These are phyloP conservation scores for Caenorhabditis sp. DNA, from an alignment of 2,888 invertebrate species.

Conservation along the genomic window DNA sequence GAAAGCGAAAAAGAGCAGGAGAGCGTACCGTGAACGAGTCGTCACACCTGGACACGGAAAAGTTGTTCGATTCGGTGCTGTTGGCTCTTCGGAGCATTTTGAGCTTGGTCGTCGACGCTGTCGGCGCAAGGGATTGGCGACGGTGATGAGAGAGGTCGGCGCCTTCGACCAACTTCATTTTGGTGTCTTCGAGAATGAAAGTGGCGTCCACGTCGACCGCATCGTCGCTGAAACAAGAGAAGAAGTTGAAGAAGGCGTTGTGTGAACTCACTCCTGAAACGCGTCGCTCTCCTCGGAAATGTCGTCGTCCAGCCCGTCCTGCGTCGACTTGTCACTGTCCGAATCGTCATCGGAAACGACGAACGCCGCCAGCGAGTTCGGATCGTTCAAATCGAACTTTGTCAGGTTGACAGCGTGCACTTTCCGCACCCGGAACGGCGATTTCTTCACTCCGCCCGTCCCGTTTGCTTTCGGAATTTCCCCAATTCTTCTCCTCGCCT, in stretches of 20 bases:
- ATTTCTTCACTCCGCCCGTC: slow-evolving; percentile 32
- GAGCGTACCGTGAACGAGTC: slow-evolving; percentile 46
- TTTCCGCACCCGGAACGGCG: slow-evolving; percentile 58
- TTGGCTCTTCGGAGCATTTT: slow-evolving; percentile 77
- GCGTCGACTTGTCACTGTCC: slow-evolving; percentile 62
- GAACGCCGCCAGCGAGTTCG: slow-evolving; percentile 60
- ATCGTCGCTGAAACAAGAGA: slow-evolving; percentile 55
- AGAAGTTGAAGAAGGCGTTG: no score
- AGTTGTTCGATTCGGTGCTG: slow-evolving; percentile 74
- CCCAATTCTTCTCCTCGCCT: slow-evolving; percentile 60
- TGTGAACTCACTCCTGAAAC: slow-evolving; percentile 58
- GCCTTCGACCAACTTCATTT: slow-evolving; percentile 75
- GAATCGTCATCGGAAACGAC: slow-evolving; percentile 60
- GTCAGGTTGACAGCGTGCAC: slow-evolving; percentile 70
- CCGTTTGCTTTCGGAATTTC: slow-evolving; percentile 52
- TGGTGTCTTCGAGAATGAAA: slow-evolving; percentile 77
- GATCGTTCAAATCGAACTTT: slow-evolving; percentile 74
- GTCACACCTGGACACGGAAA: slow-evolving; percentile 43
- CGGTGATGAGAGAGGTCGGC: slow-evolving; percentile 67
- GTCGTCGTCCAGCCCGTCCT: slow-evolving; percentile 64
- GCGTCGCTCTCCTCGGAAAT: slow-evolving; percentile 61
- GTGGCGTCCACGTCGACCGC: slow-evolving; percentile 75
- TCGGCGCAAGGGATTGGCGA: slow-evolving; percentile 75
- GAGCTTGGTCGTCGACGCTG: slow-evolving; percentile 75
- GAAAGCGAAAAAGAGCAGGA: no score